Conservation (phyloP, 1,140 invertebrate genomes). For the Heliconius eleuchia region DNA sequence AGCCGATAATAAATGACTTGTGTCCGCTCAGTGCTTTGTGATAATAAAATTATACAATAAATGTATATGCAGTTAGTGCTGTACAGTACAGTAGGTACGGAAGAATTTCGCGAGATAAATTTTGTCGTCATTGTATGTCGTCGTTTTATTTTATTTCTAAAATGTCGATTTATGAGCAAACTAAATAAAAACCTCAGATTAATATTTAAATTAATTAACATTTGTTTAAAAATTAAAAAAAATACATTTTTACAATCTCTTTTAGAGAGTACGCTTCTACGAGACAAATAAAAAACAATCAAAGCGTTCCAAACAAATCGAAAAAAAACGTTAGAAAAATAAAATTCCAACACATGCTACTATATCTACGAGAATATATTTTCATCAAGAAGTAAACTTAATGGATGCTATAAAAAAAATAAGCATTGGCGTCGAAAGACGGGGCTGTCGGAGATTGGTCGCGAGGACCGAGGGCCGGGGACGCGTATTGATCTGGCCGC, state of each 20-base stretch:
- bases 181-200: too few relatives aligned
- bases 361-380: slow-evolving; percentile 46
- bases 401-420: slow-evolving; percentile 75
- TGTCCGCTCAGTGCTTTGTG: slow-evolving; percentile 23
- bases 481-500: slow-evolving; percentile 69
- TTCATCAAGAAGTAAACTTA: slow-evolving; percentile 59
- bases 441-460: slow-evolving; percentile 71
- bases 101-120: neutral
- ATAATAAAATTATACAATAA: slow-evolving; percentile 31
- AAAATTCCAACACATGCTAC: slow-evolving; percentile 65
- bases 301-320: slow-evolving; percentile 3
- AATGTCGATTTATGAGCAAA: neutral
- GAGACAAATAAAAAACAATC: neutral
- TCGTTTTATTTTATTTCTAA: neutral
- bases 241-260: too few relatives aligned
- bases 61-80: neutral
- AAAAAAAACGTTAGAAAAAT: slow-evolving; percentile 29
- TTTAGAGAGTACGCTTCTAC: neutral
- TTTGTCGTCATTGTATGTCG: neutral
- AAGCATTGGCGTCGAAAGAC: slow-evolving; percentile 78
- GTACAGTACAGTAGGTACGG: neutral
- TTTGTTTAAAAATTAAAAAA: too few relatives aligned
- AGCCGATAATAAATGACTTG: slow-evolving; percentile 43
- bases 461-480: slow-evolving; percentile 53
- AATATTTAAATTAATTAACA: too few relatives aligned